These are phyloP conservation scores for Euzetes globulus DNA, from an alignment of 2,888 invertebrate genomes.

Conservation along the genomic window DNA sequence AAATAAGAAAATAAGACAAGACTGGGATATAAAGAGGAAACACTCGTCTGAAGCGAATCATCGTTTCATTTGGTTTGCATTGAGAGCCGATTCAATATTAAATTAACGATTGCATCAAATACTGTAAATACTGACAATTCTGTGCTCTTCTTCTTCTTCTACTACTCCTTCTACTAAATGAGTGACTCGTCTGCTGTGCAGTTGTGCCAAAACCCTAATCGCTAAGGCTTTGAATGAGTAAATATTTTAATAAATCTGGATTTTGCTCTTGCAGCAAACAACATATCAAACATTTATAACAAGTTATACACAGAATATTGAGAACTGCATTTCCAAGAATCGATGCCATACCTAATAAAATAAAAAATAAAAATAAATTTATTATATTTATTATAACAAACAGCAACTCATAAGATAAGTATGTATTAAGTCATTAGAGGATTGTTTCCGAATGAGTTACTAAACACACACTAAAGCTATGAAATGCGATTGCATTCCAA, in stretches of 20 bases:
- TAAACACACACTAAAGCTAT: conserved; percentile 14
- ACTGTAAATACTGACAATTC: not conserved
- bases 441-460: conserved; percentile 1
- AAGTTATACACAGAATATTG: not conserved
- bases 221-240: conserved; percentile 4
- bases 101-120: not conserved
- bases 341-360: not conserved
- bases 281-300: conserved; percentile 4
- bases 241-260: conserved; percentile 11
- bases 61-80: conserved; percentile 1
- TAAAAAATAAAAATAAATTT: not conserved
- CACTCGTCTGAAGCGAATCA: not conserved
- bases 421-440: not conserved
- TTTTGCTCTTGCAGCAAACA: not conserved
- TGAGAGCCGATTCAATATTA: conserved; percentile 8
- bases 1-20: conserved; percentile 11
- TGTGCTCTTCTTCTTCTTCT: not conserved
- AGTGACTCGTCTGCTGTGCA: not conserved
- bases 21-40: not conserved
- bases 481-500: not conserved
- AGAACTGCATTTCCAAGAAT: not conserved
- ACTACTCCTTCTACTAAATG: not conserved
- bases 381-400: not conserved
- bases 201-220: not conserved
- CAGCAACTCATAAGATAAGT: not conserved